Evolutionary conservation across 2,797 vertebrate species (phyloP), one percentile per base, ranked within the genome.

Genomic region (Dallia pectoralis): DNA sequence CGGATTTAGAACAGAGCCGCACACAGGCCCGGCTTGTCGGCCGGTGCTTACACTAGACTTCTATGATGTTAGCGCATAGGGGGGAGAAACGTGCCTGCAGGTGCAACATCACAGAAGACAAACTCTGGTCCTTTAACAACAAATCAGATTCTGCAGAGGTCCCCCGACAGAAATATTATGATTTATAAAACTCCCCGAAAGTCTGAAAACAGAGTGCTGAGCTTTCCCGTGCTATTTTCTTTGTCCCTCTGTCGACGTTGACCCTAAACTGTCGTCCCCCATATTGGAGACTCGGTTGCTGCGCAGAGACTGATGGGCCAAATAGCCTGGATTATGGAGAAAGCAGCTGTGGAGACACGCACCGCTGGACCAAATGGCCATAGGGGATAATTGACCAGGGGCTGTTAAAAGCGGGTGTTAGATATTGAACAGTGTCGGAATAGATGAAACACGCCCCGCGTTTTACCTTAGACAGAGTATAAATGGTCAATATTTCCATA

Each of bases 321-420:
- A 79, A 76, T 77, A 89, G 83, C 80, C 78, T 79, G 81, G 82
- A 90, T 88, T 85, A 82, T 74, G 74, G 63, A 88, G 78, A 86
- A 77, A 88, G 85, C 85, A 79, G 83, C 73, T 75, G 78, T 80
- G 74, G 36, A 87, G 83, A 88, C 88, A 90, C 67, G 79, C 85
- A 86, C 78, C 68, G 47, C 72, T 72, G 69, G 67, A 77, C 77
- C 70, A 72, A 77, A 70, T 71, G 67, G 79, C 80, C 73, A 66
- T 61, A n/a, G 73, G 69, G 53, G 70, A 74, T 81, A 44, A 85
- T 75, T 79, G 68, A 68, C 78, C 70, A 14, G 11, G 78, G 64
- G 74, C 67, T 51, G 63, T 65, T 74, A 53, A 77, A 76, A 76
- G 65, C 19, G 22, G 29, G 30, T 33, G 40, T 22, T 61, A 19